Percentiles rank a stretch among this genome's conserved stretches.
Conservation (phyloP, 2,113 vertebrate genomes). For the Hyaena hyaena region DNA sequence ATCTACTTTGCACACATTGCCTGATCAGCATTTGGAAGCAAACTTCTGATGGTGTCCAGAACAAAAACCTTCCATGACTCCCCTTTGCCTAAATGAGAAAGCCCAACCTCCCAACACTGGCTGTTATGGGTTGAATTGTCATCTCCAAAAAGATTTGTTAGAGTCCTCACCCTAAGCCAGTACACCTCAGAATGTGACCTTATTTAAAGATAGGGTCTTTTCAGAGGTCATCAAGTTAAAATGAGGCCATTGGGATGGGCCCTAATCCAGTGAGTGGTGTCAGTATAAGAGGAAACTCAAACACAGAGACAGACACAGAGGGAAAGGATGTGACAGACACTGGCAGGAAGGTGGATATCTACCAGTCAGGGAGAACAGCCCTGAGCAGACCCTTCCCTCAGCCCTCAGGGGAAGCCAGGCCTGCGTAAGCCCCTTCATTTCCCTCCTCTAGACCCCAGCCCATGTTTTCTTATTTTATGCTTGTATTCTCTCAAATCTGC, state of each 20-base stretch:
- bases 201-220: background rate
- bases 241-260: background rate
- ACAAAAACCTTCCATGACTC: background rate
- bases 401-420: background rate
- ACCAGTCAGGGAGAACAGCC: background rate
- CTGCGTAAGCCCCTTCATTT: rapidly evolving
- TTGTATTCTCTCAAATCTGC: background rate
- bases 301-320: background rate
- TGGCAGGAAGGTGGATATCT: background rate
- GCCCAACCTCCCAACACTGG: background rate
- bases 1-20: background rate
- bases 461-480: background rate
- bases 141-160: background rate
- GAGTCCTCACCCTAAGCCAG: background rate
- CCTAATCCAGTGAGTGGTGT: background rate
- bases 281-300: background rate
- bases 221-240: background rate
- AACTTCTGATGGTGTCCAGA: background rate
- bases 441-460: background rate
- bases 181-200: background rate
- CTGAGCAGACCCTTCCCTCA: background rate
- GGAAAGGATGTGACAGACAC: background rate
- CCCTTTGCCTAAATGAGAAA: background rate
- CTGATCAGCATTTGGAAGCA: background rate
- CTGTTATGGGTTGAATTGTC: background rate